A percentile compares a stretch with the other conserved stretches of the same genome.
phyloP scores from a whole-genome alignment of 2,113 vertebrate species.

The Ptyas mucosa region DNA sequence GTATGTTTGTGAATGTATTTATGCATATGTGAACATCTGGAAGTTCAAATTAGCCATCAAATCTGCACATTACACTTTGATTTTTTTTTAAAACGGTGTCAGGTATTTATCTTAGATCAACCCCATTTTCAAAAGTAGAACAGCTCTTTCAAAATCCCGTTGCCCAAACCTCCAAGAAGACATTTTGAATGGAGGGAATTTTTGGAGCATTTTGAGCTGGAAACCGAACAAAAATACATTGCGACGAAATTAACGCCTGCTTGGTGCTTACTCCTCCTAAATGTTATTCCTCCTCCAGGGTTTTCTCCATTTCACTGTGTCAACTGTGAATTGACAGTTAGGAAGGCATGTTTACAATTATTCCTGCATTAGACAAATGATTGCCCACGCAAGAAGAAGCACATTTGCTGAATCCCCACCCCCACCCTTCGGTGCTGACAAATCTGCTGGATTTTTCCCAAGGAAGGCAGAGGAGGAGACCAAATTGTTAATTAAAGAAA shows the following conservation, averaged over 20 bases:
- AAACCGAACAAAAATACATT: background rate
- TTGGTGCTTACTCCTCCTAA: background rate
- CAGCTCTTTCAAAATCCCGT: background rate
- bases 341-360: conserved; percentile 37
- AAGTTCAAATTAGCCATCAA: background rate
- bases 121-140: background rate
- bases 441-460: background rate
- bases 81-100: background rate
- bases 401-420: background rate
- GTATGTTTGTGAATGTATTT: no score
- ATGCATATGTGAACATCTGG: background rate
- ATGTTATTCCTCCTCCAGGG: background rate
- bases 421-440: background rate
- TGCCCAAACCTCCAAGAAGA: background rate
- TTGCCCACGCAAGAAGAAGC: background rate
- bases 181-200: background rate
- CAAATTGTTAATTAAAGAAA: background rate
- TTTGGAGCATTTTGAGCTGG: background rate
- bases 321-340: conserved; percentile 20
- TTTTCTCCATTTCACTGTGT: conserved; percentile 15
- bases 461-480: background rate
- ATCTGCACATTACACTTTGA: background rate
- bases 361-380: conserved; percentile 37
- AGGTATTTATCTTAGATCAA: background rate
- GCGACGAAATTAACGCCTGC: background rate